phyloP scores from a whole-genome alignment of 2,797 vertebrate genomes.

The Uromys caudimaculatus region DNA sequence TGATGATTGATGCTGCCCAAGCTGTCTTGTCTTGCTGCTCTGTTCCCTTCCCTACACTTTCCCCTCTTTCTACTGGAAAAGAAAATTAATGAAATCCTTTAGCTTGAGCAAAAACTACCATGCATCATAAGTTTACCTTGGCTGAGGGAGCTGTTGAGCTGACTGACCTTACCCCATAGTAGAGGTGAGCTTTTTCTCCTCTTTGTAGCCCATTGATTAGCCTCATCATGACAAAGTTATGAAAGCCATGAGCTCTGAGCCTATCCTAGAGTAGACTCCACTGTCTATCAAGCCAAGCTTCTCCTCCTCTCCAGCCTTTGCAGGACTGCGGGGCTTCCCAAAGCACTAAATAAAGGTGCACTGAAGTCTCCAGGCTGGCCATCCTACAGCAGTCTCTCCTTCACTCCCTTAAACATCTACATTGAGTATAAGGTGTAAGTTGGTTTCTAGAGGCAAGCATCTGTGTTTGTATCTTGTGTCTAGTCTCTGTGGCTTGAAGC shows the following conservation, averaged over 20 bases:
- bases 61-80: not conserved
- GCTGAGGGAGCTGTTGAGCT: not conserved
- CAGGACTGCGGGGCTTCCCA: not conserved
- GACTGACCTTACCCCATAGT: not conserved
- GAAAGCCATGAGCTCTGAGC: not conserved
- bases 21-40: not conserved
- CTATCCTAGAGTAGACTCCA: not conserved
- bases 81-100: not conserved
- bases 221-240: not conserved
- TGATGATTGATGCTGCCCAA: not conserved
- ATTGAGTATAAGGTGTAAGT: not conserved
- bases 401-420: not conserved
- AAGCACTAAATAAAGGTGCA: not conserved
- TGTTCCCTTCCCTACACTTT: not conserved
- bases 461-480: not conserved
- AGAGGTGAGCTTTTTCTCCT: not conserved
- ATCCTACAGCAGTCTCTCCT: not conserved
- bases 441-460: slow-evolving; percentile 5
- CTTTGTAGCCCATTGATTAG: not conserved
- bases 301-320: not conserved
- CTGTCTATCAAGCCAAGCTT: slow-evolving; percentile 2
- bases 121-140: not conserved
- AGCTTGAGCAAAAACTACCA: not conserved
- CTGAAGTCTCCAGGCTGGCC: not conserved
- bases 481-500: slow-evolving; percentile 36